phyloP scores from a whole-genome alignment of 2,888 invertebrate genomes.

The Epinotia bilunana region DNA sequence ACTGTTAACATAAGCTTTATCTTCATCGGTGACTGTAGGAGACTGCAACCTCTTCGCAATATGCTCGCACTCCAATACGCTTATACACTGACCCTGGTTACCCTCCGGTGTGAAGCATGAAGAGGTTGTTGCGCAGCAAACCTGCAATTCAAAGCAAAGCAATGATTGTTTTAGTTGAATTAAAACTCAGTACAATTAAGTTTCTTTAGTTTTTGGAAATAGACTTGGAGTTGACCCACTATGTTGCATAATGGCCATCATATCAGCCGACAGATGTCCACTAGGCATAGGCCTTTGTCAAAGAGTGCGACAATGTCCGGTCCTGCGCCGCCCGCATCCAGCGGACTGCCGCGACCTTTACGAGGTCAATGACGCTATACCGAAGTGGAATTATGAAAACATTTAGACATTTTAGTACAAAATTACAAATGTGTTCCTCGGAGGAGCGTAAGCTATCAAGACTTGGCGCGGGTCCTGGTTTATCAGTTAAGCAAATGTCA shows the following conservation, averaged over 20 bases:
- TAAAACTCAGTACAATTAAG: neutral
- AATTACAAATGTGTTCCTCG: neutral
- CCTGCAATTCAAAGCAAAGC: conserved; percentile 19
- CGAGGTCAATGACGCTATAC: neutral
- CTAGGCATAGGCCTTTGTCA: too few species aligned
- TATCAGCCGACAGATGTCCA: too few species aligned
- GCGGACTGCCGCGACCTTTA: too few species aligned
- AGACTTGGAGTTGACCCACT: too few species aligned
- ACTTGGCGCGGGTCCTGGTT: neutral
- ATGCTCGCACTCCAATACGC: conserved; percentile 28
- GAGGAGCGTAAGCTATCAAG: neutral
- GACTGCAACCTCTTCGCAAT: conserved; percentile 27
- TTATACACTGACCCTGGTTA: conserved; percentile 24
- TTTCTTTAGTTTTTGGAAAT: too few species aligned
- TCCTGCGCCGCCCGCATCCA: too few species aligned
- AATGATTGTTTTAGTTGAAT: neutral
- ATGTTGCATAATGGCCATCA: too few species aligned
- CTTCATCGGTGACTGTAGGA: conserved; percentile 30
- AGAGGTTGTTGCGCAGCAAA: conserved; percentile 25
- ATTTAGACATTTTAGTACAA: neutral
- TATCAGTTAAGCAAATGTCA: neutral
- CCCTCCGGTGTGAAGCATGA: conserved; percentile 34
- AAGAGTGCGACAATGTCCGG: too few species aligned
- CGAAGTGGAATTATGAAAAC: neutral
- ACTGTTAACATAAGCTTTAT: conserved; percentile 48